Base-by-base conservation (phyloP, 2,113 vertebrate species). In the Trematocara nigrifrons region DNA sequence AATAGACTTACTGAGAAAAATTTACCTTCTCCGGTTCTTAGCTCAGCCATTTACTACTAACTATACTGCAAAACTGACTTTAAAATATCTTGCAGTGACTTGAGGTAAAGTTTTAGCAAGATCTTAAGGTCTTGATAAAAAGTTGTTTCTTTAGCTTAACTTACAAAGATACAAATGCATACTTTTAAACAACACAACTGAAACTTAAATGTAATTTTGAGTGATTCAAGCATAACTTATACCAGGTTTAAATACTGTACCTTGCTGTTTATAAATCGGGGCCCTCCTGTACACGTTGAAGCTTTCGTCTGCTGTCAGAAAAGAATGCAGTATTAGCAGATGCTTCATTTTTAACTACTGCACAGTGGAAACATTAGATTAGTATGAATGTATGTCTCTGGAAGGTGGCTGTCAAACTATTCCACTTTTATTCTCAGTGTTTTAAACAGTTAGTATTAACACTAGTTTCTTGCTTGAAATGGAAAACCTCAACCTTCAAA, bases 211-310 rank as follows among this genome's bases (percentile, higher is more conserved):
- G 52, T 22, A 42, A 76, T 49, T 79, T 56, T 26, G 5, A 42
- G 16, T 80, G 35, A 29, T 42, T 49, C 16, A 47, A 20, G 47
- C 47, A 29, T 31, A 12, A n/a, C 22, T 57, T 5, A 69, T 47
- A 8, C 16, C 10, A 49, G n/a, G 9, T 78, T 2, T 8, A 8
- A 64, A 18, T 10, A 16, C 31, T 35, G 2, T 98, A 99, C 99
- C 99, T 91, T 99, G 96, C 86, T 98, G 98, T 94, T 98, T 99
- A 96, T 99, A 99, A 96, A 99, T 98, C 10, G 99, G 99, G 4
- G 98, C 98, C 89, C 97, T 99, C 91, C 96, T 97, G 96, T 99
- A 99, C 93, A 99, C 98, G 96, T 99, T 97, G 94, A 97, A 95
- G 42, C 97, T 97, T 96, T 99, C 97, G 91, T 99, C 98, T 99